phyloP scores from a whole-genome alignment of 64 coral and sea anemone species.

The Orbicella faveolata region DNA sequence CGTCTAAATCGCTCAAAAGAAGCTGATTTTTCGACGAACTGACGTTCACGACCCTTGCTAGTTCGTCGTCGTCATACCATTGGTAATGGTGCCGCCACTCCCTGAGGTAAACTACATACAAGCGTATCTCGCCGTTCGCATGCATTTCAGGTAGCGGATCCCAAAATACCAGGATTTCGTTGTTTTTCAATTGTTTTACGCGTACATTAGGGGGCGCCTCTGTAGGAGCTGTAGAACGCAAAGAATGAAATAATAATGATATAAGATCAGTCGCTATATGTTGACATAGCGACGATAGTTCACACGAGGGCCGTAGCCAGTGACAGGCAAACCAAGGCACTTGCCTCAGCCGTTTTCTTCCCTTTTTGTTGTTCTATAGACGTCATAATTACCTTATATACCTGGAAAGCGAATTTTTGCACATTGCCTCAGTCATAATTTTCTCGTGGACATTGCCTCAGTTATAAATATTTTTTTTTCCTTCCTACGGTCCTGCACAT shows the following conservation, averaged over 20 bases:
- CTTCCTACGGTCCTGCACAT: too few species aligned
- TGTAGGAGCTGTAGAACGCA: not conserved
- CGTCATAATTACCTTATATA: too few species aligned
- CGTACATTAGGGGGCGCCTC: not conserved
- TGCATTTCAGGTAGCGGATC: not conserved
- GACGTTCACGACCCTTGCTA: not conserved
- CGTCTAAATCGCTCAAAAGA: not conserved
- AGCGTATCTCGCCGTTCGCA: not conserved
- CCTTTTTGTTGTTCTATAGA: too few species aligned
- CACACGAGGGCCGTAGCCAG: too few species aligned
- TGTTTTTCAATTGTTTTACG: not conserved
- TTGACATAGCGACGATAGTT: too few species aligned
- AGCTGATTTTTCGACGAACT: not conserved
- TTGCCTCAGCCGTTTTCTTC: too few species aligned
- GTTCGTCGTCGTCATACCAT: not conserved
- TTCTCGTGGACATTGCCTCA: too few species aligned
- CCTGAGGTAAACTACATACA: not conserved
- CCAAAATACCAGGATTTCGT: not conserved
- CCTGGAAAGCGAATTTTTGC: too few species aligned
- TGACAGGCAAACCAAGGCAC: too few species aligned
- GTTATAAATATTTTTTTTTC: too few species aligned
- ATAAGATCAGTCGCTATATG: not conserved
- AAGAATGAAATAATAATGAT: not conserved
- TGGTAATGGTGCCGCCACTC: not conserved
- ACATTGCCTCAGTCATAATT: too few species aligned